Conservation (phyloP, 2,888 invertebrate genomes). For the Rotaria magnacalcarata region DNA sequence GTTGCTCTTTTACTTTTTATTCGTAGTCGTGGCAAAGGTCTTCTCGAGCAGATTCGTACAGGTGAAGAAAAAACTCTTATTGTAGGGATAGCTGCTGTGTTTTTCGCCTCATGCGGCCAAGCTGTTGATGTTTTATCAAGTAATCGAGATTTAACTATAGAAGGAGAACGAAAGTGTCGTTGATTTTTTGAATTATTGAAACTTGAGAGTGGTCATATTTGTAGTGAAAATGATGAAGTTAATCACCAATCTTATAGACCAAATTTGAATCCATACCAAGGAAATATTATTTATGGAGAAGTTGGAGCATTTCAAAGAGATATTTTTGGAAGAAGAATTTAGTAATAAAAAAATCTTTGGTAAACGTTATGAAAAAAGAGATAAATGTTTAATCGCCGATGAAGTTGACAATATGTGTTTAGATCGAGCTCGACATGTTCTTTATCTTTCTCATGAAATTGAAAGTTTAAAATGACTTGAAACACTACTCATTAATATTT, state of each 20-base stretch:
- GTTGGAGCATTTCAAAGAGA: constrained; percentile 5
- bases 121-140: neutral
- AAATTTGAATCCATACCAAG: neutral
- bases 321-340: constrained; percentile 12
- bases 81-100: neutral
- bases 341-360: neutral
- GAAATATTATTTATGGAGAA: constrained; percentile 26
- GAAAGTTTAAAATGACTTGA: neutral
- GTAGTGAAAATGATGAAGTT: neutral
- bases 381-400: neutral
- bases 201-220: constrained; percentile 7
- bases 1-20: neutral
- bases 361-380: neutral
- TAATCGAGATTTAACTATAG: neutral
- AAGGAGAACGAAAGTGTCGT: neutral
- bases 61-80: neutral
- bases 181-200: neutral
- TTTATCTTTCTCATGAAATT: constrained; percentile 27
- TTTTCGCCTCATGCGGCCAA: neutral
- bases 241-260: neutral
- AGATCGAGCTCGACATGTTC: constrained; percentile 9
- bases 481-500: neutral
- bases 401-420: constrained; percentile 35
- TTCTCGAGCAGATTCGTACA: neutral
- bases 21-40: neutral